Conservation (phyloP, 2,797 vertebrate species). For the Anguilla marmorata region DNA sequence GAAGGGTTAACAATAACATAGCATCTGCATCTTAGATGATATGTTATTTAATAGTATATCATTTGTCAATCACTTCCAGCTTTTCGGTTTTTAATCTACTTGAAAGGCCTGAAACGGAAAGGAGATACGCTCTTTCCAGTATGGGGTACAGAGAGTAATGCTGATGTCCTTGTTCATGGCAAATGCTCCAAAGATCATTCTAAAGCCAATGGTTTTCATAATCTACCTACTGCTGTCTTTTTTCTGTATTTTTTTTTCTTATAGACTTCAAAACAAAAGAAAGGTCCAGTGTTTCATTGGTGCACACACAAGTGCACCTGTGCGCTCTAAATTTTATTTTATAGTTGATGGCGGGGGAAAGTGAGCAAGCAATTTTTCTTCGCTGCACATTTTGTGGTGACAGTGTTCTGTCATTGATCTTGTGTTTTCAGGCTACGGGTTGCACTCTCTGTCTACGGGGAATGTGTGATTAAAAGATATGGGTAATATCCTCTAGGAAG, state of each 20-base stretch:
- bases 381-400: conserved; percentile 4
- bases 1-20: neutral
- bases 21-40: neutral
- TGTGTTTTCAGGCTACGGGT: neutral
- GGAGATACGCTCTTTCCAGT: neutral
- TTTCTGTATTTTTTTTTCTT: neutral
- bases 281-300: conserved; percentile 28
- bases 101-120: neutral
- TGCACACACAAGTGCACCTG: conserved; percentile 27
- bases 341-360: conserved; percentile 36
- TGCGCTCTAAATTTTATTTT: conserved; percentile 46
- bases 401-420: conserved; percentile 13
- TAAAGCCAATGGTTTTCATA: conserved; percentile 27
- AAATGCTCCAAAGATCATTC: neutral
- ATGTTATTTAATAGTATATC: neutral
- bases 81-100: neutral
- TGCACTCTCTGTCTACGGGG: neutral
- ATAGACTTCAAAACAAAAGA: neutral
- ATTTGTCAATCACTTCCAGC: neutral
- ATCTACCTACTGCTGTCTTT: conserved; percentile 27
- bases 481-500: neutral
- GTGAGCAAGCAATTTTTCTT: conserved; percentile 30
- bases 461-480: neutral
- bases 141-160: neutral
- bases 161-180: neutral